Percentiles rank a stretch among this genome's conserved stretches.
Evolutionary conservation across 2,888 invertebrate species (phyloP).

Genomic region (Oscheius sp.): DNA sequence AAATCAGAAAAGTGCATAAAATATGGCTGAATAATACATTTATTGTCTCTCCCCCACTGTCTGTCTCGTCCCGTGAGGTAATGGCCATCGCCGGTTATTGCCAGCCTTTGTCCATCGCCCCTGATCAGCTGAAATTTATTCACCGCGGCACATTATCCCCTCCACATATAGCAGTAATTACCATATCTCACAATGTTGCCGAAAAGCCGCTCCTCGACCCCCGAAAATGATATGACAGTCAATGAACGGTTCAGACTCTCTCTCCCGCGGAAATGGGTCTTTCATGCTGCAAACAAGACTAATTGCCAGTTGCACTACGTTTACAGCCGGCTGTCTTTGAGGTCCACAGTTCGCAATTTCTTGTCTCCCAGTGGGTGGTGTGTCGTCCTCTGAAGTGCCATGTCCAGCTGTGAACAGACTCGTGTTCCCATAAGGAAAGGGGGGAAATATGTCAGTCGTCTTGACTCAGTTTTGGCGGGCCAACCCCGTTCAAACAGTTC

Average conservation of each 20-base stretch:
- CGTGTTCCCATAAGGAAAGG: not conserved
- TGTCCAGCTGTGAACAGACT: not conserved
- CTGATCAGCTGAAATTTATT: constrained; percentile 31
- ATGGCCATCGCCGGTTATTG: constrained; percentile 2
- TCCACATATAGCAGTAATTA: constrained; percentile 21
- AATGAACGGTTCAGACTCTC: not conserved
- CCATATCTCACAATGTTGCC: constrained; percentile 29
- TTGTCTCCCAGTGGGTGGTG: constrained; percentile 3
- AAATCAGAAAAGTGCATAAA: no score
- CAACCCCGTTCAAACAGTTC: constrained; percentile 9
- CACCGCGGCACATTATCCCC: constrained; percentile 31
- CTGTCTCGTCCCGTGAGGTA: constrained; percentile 4
- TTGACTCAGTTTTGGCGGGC: not conserved
- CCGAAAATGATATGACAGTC: no score
- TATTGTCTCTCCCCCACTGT: not conserved
- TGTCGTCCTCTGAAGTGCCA: not conserved
- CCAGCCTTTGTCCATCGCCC: constrained; percentile 9
- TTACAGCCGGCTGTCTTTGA: constrained; percentile 34
- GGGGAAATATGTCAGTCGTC: not conserved
- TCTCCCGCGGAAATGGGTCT: constrained; percentile 23
- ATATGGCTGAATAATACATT: not conserved
- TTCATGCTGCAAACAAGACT: constrained; percentile 19
- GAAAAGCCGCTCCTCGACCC: not conserved
- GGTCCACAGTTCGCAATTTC: constrained; percentile 15
- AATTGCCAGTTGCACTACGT: constrained; percentile 17